Evolutionary conservation across 1,140 invertebrate genomes (phyloP), one percentile per base, ranked within the genome.

Genomic region (Drosophila pachea): DNA sequence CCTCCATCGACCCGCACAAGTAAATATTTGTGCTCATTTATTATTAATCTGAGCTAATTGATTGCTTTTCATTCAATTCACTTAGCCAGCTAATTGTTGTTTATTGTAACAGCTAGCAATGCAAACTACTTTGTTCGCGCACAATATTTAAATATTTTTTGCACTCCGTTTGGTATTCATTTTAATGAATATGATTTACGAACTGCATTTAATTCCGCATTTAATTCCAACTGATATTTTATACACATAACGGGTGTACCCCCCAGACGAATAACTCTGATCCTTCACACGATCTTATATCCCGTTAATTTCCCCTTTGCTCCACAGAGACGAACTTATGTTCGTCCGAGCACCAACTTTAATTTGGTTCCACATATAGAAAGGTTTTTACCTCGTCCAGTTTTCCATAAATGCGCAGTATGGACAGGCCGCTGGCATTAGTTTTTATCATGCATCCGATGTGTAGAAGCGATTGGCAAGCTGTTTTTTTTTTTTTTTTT

Each of bases 401-500:
- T 78, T 67, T 42, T 58, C 48, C 53, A 35, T 8, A 58, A 42
- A 14, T 16, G 40, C 12, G 45, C 36, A 22, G 56, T 47, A 9
- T 48, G 49, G 40, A 38, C 31, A 55, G 60, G 35, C 53, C 58
- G 22, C 31, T 31, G 38, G 42, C 53, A 7, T 48, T 52, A 48
- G 58, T 55, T 42, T 74, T 82, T 68, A 61, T 81, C 62, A 65
- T 68, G 71, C 63, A 74, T 83, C 55, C 73, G 63, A 74, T 66
- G 76, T 74, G 67, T 83, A 59, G 62, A 67, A 59, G 16, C 62
- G 47, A 61, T 67, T 55, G 72, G 53, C 47, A 76, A 81, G 43
- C 12, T 14, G 12, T 14, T 42, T 43, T 43, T 2, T 79, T 82
- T 74, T 82, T 66, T 47, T n/a, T n/a, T n/a, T n/a, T n/a, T n/a